A percentile compares a stretch with the other conserved stretches of the same genome.
These are phyloP conservation scores for Corythoichthys intestinalis DNA, from an alignment of 2,113 vertebrate genomes.

Conservation along the genomic window DNA sequence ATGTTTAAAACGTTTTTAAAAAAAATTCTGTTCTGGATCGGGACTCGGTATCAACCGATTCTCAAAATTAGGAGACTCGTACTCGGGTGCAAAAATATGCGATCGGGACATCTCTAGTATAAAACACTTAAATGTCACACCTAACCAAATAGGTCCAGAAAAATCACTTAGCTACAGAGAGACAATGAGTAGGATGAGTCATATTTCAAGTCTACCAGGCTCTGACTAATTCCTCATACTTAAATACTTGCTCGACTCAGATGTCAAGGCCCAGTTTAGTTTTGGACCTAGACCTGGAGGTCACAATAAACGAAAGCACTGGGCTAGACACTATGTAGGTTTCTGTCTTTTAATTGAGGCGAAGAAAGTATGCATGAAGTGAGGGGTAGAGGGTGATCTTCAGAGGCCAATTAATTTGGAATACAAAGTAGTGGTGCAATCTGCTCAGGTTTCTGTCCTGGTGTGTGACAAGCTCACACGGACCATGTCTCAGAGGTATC, in stretches of 20 bases:
- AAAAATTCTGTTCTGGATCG: too few species aligned
- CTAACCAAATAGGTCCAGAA: background rate
- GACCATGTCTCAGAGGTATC: slow-evolving; percentile 52
- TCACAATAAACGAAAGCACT: slow-evolving; percentile 28
- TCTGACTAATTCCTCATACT: slow-evolving; percentile 14
- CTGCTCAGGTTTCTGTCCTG: slow-evolving; percentile 66
- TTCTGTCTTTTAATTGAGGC: slow-evolving; percentile 67
- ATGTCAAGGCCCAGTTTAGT: slow-evolving; percentile 52
- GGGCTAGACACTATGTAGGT: slow-evolving; percentile 33
- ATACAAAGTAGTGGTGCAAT: slow-evolving; percentile 74
- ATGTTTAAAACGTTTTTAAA: too few species aligned
- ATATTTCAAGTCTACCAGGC: background rate
- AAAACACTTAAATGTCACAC: too few species aligned
- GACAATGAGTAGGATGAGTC: background rate
- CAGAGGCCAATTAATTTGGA: slow-evolving; percentile 78
- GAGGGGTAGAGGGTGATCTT: slow-evolving; percentile 63
- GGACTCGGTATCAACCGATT: too few species aligned
- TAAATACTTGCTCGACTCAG: slow-evolving; percentile 12
- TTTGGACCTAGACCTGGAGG: slow-evolving; percentile 48
- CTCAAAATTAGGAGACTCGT: too few species aligned
- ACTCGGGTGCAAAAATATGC: too few species aligned
- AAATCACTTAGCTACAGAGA: background rate
- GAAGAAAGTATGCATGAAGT: slow-evolving; percentile 61
- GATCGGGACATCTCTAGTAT: too few species aligned
- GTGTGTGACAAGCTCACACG: slow-evolving; percentile 47